Percentiles rank a stretch among this genome's conserved stretches.
Conservation (phyloP, 2,113 vertebrate genomes). For the Zapornia atra region DNA sequence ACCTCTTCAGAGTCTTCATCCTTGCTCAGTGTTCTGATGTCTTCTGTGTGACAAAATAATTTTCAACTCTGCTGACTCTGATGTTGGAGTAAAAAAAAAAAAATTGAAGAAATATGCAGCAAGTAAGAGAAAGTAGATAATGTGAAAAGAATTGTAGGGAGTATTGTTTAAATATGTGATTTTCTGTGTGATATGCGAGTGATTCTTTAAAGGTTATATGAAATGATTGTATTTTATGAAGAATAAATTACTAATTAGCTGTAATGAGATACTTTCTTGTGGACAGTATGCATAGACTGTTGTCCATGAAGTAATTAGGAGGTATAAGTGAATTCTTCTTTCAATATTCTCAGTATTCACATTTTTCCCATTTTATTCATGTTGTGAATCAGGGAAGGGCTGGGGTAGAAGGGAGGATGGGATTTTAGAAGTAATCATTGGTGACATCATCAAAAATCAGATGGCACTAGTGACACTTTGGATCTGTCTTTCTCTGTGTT, state of each 20-base stretch:
- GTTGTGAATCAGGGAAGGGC: background rate
- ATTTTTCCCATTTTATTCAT: background rate
- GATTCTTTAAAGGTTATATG: background rate
- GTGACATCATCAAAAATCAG: background rate
- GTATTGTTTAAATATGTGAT: background rate
- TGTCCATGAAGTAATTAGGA: background rate
- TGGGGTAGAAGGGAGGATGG: background rate
- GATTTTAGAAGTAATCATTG: background rate
- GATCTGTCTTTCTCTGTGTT: background rate
- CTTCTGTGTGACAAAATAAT: background rate
- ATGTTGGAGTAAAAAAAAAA: background rate
- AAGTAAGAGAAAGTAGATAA: background rate
- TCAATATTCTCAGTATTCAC: background rate
- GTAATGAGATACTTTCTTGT: background rate
- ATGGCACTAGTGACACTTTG: background rate
- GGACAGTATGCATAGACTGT: background rate
- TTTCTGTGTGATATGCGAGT: background rate
- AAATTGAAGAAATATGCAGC: background rate
- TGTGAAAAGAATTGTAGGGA: background rate
- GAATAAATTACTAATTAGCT: background rate
- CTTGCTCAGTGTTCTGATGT: background rate
- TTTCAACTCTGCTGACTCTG: background rate
- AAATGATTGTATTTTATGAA: background rate
- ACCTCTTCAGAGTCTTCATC: background rate
- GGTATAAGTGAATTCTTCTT: background rate